Conservation (phyloP, 2,797 vertebrate species). For the Leptoclinus maculatus region DNA sequence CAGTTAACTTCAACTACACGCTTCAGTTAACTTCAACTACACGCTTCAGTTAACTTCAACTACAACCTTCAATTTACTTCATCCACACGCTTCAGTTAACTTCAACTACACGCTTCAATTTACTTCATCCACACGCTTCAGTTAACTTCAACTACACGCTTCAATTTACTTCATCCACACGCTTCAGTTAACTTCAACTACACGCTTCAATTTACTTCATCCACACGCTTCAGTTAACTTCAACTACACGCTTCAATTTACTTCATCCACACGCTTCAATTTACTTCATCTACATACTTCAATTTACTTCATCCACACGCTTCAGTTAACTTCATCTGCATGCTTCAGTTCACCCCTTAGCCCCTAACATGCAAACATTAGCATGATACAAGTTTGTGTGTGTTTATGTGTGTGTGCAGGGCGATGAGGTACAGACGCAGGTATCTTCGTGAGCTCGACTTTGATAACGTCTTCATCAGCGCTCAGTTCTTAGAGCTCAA, state of each 20-base stretch:
- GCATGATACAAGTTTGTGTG: background rate
- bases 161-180: background rate
- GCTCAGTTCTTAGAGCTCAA: constrained; percentile 84
- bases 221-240: too few relatives aligned
- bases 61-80: background rate
- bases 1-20: background rate
- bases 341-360: too few relatives aligned
- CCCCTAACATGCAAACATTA: too few relatives aligned
- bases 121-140: background rate
- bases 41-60: background rate
- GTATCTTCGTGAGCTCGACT: constrained; percentile 83
- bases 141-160: background rate
- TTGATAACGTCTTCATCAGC: constrained; percentile 91
- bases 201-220: background rate
- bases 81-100: background rate
- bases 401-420: constrained; percentile 63
- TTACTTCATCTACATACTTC: background rate
- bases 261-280: background rate
- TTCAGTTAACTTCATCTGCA: too few relatives aligned
- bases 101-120: background rate
- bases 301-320: too few relatives aligned
- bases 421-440: constrained; percentile 82
- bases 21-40: background rate
- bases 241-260: background rate
- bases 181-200: background rate